Percentiles rank a stretch among this genome's conserved stretches.
Conservation (phyloP, 1,140 invertebrate genomes). For the Brachionus asplanchnoidis region DNA sequence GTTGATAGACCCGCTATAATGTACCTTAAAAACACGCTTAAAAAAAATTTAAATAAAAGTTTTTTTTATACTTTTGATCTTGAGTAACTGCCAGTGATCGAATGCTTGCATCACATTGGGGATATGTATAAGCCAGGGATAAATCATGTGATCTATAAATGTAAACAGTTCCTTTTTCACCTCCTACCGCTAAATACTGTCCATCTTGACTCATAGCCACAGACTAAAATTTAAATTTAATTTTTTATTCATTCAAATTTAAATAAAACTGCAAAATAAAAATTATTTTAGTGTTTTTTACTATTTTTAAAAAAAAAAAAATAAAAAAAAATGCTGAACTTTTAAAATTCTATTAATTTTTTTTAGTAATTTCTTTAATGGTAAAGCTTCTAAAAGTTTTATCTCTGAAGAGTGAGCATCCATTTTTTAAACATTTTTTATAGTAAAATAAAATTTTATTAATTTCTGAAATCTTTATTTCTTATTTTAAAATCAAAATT, state of each 20-base stretch:
- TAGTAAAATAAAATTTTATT: no score
- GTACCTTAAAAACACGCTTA: constrained; percentile 67
- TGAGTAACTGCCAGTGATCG: constrained; percentile 85
- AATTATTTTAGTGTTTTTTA: no score
- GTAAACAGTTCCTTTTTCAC: constrained; percentile 91
- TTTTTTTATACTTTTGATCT: constrained; percentile 67
- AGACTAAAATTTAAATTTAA: constrained; percentile 64
- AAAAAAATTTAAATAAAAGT: background rate
- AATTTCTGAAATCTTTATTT: no score
- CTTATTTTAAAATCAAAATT: no score
- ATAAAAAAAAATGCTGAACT: no score
- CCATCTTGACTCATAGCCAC: constrained; percentile 90
- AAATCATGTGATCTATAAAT: constrained; percentile 96
- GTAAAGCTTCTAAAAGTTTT: no score
- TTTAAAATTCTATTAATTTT: no score
- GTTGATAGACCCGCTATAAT: constrained; percentile 89
- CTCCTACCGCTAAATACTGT: constrained; percentile 88
- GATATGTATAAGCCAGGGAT: constrained; percentile 90
- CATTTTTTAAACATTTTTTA: no score
- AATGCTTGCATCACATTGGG: constrained; percentile 86
- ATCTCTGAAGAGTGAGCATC: no score
- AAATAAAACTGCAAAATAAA: no score
- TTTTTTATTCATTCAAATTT: background rate
- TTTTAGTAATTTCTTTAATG: no score
- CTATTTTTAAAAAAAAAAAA: no score